These are phyloP conservation scores for Scaptomyza flava DNA, from an alignment of 2,888 invertebrate genomes.

Conservation along the genomic window DNA sequence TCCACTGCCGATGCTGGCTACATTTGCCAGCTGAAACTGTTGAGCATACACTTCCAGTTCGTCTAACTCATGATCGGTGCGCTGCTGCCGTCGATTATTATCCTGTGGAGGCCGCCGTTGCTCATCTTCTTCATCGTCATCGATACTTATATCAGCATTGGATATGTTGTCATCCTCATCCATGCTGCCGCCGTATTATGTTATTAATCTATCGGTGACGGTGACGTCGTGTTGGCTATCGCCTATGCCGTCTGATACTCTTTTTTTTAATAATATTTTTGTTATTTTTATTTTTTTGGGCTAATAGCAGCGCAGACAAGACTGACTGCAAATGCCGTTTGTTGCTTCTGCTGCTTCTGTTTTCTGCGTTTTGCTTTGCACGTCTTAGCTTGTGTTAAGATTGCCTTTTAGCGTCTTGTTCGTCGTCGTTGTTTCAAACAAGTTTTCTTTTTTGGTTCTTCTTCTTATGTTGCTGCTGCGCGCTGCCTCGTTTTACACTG, in stretches of 20 bases:
- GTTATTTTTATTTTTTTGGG: slow-evolving; percentile 17
- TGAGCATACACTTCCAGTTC: slow-evolving; percentile 53
- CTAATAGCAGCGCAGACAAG: slow-evolving; percentile 30
- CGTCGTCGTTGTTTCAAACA: slow-evolving; percentile 68
- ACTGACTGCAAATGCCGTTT: slow-evolving; percentile 53
- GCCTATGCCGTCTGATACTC: slow-evolving; percentile 41
- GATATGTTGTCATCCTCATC: slow-evolving; percentile 82
- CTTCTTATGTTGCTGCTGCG: slow-evolving; percentile 48
- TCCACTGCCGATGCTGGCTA: slow-evolving; percentile 10
- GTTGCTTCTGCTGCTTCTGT: slow-evolving; percentile 33
- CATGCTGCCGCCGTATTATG: slow-evolving; percentile 63
- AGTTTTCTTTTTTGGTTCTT: slow-evolving; percentile 72
- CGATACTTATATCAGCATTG: slow-evolving; percentile 73
- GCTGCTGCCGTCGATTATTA: slow-evolving; percentile 12
- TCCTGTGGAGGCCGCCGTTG: slow-evolving; percentile 15
- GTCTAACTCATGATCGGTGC: slow-evolving; percentile 27
- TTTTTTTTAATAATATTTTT: background rate
- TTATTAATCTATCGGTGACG: slow-evolving; percentile 65
- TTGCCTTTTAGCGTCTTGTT: slow-evolving; percentile 63
- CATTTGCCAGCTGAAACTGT: slow-evolving; percentile 47
- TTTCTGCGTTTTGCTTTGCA: slow-evolving; percentile 47
- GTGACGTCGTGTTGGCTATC: slow-evolving; percentile 58
- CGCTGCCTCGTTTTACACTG: slow-evolving; percentile 60
- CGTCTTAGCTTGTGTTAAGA: slow-evolving; percentile 49
- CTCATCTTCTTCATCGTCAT: slow-evolving; percentile 62